These are phyloP conservation scores for Neuroscelio doddi DNA, from an alignment of 2,888 invertebrate genomes.

Conservation along the genomic window DNA sequence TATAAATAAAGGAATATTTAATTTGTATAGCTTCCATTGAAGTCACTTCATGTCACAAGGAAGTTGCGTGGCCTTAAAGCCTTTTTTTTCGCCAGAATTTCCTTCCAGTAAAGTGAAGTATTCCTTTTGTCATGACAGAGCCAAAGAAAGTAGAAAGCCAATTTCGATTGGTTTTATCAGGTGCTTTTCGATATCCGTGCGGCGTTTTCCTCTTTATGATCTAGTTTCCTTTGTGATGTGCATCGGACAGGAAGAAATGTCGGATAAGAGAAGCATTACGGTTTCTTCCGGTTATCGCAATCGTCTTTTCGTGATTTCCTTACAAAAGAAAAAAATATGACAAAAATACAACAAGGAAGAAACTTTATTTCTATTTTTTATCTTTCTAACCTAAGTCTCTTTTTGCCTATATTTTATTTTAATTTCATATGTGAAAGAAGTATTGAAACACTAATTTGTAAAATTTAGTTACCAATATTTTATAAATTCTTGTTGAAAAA, in stretches of 20 bases:
- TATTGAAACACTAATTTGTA: too few species aligned
- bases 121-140: constrained; percentile 39
- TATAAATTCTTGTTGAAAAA: too few species aligned
- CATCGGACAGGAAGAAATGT: constrained; percentile 41
- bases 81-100: constrained; percentile 29
- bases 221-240: constrained; percentile 54
- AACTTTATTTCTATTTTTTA: too few species aligned
- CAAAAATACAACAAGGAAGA: too few species aligned
- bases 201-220: constrained; percentile 50
- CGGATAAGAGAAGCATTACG: constrained; percentile 31
- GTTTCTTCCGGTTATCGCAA: constrained; percentile 40
- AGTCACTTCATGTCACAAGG: constrained; percentile 18
- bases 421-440: not conserved
- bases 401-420: too few species aligned
- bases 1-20: too few species aligned
- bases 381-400: too few species aligned
- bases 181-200: constrained; percentile 50
- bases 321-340: constrained; percentile 17
- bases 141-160: constrained; percentile 54
- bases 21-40: constrained; percentile 7
- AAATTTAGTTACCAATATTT: too few species aligned
- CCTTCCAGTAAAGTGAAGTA: constrained; percentile 28
- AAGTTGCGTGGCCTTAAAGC: constrained; percentile 23
- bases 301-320: constrained; percentile 26
- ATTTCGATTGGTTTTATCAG: constrained; percentile 63